Evolutionary conservation across 2,797 vertebrate species (phyloP).

Genomic region (Phylloscopus collybita): DNA sequence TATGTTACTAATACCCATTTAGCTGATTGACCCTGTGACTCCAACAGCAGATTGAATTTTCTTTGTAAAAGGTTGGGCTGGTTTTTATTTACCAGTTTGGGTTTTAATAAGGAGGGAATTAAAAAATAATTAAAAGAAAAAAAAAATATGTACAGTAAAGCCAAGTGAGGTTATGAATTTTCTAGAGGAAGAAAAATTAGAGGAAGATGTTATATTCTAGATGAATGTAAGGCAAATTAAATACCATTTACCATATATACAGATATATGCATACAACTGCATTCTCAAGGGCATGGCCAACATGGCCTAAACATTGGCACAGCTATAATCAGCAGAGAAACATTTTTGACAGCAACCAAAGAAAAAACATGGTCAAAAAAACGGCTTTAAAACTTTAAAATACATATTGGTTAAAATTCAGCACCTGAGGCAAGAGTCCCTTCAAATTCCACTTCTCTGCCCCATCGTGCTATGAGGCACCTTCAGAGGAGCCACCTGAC

Average conservation of each 20-base stretch:
- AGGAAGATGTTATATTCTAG: not conserved
- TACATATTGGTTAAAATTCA: not conserved
- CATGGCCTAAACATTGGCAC: not conserved
- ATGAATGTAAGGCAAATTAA: not conserved
- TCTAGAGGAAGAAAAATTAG: not conserved
- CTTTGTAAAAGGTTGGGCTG: not conserved
- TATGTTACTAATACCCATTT: not conserved
- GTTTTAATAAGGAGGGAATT: not conserved
- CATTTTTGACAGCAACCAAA: not conserved
- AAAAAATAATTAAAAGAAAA: not conserved
- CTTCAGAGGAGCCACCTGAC: not conserved
- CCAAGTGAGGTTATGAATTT: not conserved
- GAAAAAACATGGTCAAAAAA: not conserved
- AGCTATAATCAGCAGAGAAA: not conserved
- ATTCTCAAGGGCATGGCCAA: not conserved
- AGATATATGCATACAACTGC: not conserved
- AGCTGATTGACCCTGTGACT: constrained; percentile 8
- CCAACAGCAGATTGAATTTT: not conserved
- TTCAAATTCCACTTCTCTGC: not conserved
- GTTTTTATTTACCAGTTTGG: not conserved
- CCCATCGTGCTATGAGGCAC: rapidly evolving
- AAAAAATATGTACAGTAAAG: not conserved
- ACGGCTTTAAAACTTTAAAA: not conserved
- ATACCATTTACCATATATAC: not conserved
- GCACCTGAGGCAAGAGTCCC: not conserved